These are phyloP conservation scores for Beris morrisii DNA, from an alignment of 2,888 invertebrate genomes.

Conservation along the genomic window DNA sequence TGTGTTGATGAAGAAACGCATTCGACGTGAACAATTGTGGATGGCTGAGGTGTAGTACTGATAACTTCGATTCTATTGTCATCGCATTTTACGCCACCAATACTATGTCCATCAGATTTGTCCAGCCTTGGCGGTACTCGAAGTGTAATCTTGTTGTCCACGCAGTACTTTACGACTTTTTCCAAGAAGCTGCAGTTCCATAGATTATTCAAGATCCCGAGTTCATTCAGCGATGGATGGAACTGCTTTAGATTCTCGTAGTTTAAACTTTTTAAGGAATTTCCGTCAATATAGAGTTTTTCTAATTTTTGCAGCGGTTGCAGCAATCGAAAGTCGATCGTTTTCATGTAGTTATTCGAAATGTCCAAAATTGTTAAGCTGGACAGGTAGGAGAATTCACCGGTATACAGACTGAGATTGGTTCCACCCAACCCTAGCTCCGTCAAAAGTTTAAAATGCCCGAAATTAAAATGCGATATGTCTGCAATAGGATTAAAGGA, in stretches of 20 bases:
- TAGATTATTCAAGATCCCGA: background rate
- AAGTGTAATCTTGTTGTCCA: background rate
- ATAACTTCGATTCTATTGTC: no score
- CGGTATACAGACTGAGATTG: background rate
- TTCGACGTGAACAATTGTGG: no score
- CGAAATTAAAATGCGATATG: background rate
- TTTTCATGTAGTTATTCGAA: background rate
- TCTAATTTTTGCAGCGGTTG: background rate
- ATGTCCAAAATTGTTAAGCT: background rate
- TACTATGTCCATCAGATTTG: background rate
- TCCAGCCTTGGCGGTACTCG: background rate
- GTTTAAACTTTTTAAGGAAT: background rate
- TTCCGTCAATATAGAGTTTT: slow-evolving; percentile 5
- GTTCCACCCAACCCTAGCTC: background rate
- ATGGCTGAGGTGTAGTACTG: no score
- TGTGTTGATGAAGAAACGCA: no score
- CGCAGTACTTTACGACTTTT: background rate
- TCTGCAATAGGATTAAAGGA: background rate
- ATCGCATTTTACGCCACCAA: background rate
- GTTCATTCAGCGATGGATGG: background rate
- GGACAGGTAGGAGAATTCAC: background rate
- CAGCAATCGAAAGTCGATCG: background rate
- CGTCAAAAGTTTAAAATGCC: background rate
- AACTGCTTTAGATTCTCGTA: background rate
- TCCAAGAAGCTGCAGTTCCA: background rate